phyloP scores from a whole-genome alignment of 2,113 vertebrate species.

The Tiliqua scincoides region DNA sequence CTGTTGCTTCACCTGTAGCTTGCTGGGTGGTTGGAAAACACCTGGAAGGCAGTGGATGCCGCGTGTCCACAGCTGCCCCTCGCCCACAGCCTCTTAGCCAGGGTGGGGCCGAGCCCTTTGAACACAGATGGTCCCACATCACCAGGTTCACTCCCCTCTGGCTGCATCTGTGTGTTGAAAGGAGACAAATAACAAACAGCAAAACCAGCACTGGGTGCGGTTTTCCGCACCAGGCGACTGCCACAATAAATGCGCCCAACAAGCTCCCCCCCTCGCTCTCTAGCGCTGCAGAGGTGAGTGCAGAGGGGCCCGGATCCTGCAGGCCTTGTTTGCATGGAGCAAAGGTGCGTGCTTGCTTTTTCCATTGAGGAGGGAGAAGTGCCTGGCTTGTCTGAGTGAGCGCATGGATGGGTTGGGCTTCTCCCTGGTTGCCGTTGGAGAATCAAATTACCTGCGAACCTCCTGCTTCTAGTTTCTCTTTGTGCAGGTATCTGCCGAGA shows the following conservation, averaged over 20 bases:
- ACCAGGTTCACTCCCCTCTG: neutral
- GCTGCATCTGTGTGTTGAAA: neutral
- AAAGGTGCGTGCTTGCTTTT: neutral
- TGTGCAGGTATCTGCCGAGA: neutral
- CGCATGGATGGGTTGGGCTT: neutral
- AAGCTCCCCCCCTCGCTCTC: neutral
- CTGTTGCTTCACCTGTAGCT: no score
- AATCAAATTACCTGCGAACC: conserved; percentile 45
- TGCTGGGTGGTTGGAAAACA: neutral
- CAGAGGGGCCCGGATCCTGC: neutral
- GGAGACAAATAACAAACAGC: neutral
- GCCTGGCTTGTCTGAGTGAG: neutral
- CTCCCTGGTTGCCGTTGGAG: neutral
- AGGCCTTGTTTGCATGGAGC: neutral
- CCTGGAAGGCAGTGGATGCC: no score
- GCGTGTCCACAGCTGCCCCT: no score
- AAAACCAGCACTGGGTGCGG: neutral
- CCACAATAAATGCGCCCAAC: neutral
- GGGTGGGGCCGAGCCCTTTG: neutral
- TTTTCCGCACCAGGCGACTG: neutral
- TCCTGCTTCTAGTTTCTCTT: neutral
- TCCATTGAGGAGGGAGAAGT: neutral
- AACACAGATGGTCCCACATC: no score
- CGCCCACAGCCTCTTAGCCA: no score
- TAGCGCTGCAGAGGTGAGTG: neutral